Evolutionary conservation across 2,113 vertebrate species (phyloP), one percentile per base, ranked within the genome.

Genomic region (Cyrtonyx montezumae): DNA sequence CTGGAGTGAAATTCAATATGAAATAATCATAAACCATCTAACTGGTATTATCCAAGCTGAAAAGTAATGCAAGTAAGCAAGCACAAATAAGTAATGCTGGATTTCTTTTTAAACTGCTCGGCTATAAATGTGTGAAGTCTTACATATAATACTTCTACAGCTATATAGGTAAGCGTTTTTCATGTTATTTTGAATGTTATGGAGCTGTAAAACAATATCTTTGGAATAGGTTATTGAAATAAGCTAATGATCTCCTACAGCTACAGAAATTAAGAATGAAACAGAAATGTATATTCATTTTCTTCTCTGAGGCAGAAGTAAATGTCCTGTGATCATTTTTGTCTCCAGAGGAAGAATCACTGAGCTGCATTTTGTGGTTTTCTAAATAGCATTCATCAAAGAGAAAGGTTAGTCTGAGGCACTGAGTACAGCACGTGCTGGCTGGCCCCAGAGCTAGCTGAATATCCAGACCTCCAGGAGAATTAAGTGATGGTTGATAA

Each of bases 11-110:
- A 95, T 92, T 66, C 79, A 58, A 45, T 34, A 28, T 42, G 79
- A 89, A 89, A 93, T 77, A 94, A 85, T 74, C 55, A 80, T 90
- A 94, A 94, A 83, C 48, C 68, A 83, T 69, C 76, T 93, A 85
- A 95, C 36, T 90, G 75, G 25, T 74, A 85, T 89, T 87, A 67
- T 22, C 78, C 63, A 83, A 91, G 85, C 84, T 93, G 71, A 82
- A 95, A 91, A 91, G 59, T 55, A 93, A 74, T 42, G 71, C 71
- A 74, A 95, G 70, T 58, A 91, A 92, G 79, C 22, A 87, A 85
- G 49, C 9, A 85, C 55, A 87, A 82, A 62, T 11, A 79, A 92
- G 87, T 32, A 9, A 66, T 12, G 21, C 21, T 68, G 58, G 45
- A 25, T 82, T 73, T 79, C 48, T 85, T 85, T 91, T 77, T 45